phyloP scores from a whole-genome alignment of 1,140 invertebrate species.

The Melipona quadrifasciata region DNA sequence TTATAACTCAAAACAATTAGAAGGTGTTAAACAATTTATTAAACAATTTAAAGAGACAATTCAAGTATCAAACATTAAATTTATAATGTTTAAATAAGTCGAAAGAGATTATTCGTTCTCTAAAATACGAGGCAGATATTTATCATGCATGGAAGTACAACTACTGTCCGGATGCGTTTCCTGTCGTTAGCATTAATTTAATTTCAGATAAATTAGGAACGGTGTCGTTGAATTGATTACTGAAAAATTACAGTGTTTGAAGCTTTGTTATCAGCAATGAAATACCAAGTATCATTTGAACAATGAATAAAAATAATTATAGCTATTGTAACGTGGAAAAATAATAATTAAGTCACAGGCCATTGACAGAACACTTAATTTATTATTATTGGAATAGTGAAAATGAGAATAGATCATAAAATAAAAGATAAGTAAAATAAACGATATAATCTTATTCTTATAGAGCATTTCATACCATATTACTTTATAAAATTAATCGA shows the following conservation, averaged over 20 bases:
- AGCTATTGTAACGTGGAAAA: background rate
- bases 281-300: constrained; percentile 17
- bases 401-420: background rate
- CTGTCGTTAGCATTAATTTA: constrained; percentile 47
- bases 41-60: background rate
- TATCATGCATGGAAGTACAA: background rate
- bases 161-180: constrained; percentile 51
- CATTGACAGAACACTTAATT: background rate
- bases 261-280: background rate
- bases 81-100: background rate
- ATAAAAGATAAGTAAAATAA: background rate
- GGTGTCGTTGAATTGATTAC: background rate
- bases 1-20: background rate
- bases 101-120: background rate
- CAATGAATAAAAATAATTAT: background rate
- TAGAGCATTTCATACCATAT: background rate
- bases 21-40: background rate
- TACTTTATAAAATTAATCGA: background rate
- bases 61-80: background rate
- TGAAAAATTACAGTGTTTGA: background rate
- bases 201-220: background rate
- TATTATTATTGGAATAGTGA: background rate
- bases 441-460: background rate
- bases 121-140: background rate
- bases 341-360: background rate